Conservation (phyloP, 2,797 vertebrate genomes). For the Ispidina picta region DNA sequence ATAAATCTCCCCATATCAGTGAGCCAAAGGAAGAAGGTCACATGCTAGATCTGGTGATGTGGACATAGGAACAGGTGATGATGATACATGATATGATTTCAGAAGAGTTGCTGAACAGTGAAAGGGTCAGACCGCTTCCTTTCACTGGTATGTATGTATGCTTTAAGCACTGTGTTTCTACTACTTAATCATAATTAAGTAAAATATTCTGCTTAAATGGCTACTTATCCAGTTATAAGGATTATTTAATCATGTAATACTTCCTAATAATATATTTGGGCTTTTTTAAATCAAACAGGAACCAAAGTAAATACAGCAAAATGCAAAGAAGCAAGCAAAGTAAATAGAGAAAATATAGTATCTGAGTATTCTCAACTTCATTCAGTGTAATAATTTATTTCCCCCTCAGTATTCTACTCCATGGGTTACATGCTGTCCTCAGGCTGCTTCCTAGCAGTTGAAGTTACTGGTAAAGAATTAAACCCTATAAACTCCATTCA, state of each 20-base stretch:
- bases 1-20: background rate
- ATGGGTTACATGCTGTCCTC: background rate
- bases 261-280: background rate
- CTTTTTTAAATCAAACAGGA: background rate
- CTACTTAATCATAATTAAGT: constrained; percentile 1
- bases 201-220: background rate
- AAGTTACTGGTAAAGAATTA: background rate
- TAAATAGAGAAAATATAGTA: background rate
- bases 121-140: background rate
- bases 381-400: background rate
- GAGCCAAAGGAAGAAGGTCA: background rate
- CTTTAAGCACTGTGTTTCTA: background rate
- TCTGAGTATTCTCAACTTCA: background rate
- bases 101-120: background rate
- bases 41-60: background rate
- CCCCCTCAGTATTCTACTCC: background rate
- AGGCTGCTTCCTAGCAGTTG: background rate
- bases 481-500: background rate
- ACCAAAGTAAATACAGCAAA: background rate
- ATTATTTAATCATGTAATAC: background rate
- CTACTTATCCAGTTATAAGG: background rate
- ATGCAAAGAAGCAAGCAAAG: background rate
- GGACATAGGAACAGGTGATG: background rate
- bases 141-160: background rate
- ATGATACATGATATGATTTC: background rate